These are phyloP conservation scores for Caenorhabditis imperialis DNA, from an alignment of 2,888 invertebrate genomes.

Conservation along the genomic window DNA sequence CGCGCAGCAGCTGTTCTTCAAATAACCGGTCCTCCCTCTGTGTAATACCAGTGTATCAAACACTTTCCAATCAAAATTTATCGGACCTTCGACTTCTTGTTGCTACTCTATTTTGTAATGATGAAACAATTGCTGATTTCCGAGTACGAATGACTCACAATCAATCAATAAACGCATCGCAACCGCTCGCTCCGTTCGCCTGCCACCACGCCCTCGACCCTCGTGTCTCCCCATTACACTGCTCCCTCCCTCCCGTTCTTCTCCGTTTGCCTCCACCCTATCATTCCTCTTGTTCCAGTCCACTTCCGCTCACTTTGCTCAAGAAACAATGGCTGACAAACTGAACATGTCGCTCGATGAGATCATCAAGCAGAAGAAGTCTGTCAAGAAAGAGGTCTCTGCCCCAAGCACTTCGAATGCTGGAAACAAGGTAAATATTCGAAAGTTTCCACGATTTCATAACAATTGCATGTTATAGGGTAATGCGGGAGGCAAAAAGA, in stretches of 20 bases:
- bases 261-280: not conserved
- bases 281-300: not conserved
- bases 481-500: slow-evolving; percentile 4
- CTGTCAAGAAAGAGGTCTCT: slow-evolving; percentile 8
- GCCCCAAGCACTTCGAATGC: slow-evolving; percentile 1
- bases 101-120: too few relatives aligned
- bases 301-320: not conserved
- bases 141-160: too few relatives aligned
- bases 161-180: slow-evolving; percentile 25
- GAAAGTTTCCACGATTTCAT: not conserved
- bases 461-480: slow-evolving; percentile 9
- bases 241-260: not conserved
- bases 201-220: not conserved
- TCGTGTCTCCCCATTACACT: slow-evolving; percentile 1
- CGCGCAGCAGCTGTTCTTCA: too few relatives aligned
- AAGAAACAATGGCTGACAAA: slow-evolving; percentile 41
- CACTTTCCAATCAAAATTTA: too few relatives aligned
- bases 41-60: too few relatives aligned
- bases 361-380: slow-evolving; percentile 43
- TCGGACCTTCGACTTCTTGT: too few relatives aligned
- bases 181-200: slow-evolving; percentile 17
- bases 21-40: too few relatives aligned
- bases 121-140: too few relatives aligned
- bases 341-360: slow-evolving; percentile 55
- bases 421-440: slow-evolving; percentile 16